phyloP scores from a whole-genome alignment of 2,888 invertebrate genomes.

The Flexamia atlantica region DNA sequence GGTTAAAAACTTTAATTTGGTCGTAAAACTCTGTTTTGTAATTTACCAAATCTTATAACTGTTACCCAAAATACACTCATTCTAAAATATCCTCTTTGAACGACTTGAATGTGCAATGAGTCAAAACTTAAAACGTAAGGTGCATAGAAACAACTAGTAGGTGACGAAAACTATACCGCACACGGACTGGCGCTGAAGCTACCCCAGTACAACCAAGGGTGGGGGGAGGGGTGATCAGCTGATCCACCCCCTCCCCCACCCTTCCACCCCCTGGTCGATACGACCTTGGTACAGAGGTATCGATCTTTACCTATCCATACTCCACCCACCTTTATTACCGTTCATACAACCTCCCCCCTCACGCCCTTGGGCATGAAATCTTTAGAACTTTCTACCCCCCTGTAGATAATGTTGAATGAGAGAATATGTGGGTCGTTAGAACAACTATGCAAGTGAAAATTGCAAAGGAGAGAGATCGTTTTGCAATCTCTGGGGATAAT shows the following conservation, averaged over 20 bases:
- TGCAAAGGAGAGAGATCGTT: too few relatives aligned
- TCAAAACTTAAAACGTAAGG: background rate
- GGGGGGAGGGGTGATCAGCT: background rate
- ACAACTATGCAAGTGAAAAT: too few relatives aligned
- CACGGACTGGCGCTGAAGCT: background rate
- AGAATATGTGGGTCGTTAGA: too few relatives aligned
- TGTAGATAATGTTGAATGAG: too few relatives aligned
- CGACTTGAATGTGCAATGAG: background rate
- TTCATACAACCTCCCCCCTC: background rate
- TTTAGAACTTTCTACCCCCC: background rate
- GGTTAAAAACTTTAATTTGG: too few relatives aligned
- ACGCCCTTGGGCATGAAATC: background rate
- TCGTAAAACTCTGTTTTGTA: too few relatives aligned
- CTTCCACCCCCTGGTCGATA: background rate
- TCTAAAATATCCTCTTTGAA: too few relatives aligned
- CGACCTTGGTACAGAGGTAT: conserved; percentile 36
- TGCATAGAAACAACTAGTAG: background rate
- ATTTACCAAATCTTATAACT: too few relatives aligned
- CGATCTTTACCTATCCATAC: background rate
- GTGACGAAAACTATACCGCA: background rate
- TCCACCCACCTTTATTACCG: background rate
- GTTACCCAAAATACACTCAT: too few relatives aligned
- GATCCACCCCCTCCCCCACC: background rate
- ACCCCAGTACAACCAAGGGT: background rate
- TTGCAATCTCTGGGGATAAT: too few relatives aligned